phyloP scores from a whole-genome alignment of 2,888 invertebrate species.

The Ceriagrion tenellum region DNA sequence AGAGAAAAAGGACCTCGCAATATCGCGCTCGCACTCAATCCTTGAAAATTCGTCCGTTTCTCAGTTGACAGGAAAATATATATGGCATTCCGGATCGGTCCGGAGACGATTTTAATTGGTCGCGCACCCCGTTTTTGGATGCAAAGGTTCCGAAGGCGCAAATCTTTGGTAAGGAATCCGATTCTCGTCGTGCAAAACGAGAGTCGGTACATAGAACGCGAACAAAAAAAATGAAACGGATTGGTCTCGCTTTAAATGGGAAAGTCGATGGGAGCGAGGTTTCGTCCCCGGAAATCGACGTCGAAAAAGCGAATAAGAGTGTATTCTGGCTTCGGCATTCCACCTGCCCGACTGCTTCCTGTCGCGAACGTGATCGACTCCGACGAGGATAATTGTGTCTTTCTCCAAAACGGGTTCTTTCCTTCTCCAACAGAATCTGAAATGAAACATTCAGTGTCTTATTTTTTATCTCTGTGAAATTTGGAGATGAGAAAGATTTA shows the following conservation, averaged over 20 bases:
- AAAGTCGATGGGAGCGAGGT: not conserved
- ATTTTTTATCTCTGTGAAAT: too few species aligned
- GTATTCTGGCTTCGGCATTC: not conserved
- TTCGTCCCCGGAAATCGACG: not conserved
- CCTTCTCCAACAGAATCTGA: not conserved
- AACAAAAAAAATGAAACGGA: not conserved
- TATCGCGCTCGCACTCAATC: not conserved
- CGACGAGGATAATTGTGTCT: not conserved
- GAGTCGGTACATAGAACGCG: not conserved
- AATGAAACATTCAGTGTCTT: too few species aligned
- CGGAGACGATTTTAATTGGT: not conserved
- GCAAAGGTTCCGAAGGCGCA: not conserved
- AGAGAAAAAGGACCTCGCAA: not conserved
- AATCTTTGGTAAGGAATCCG: not conserved
- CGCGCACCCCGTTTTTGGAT: not conserved
- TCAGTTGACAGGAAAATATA: not conserved
- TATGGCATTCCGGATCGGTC: not conserved
- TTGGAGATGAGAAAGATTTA: too few species aligned
- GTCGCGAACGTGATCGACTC: not conserved
- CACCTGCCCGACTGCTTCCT: not conserved
- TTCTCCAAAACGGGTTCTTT: not conserved
- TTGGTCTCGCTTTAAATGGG: not conserved
- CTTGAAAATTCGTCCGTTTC: not conserved
- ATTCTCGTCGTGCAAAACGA: not conserved
- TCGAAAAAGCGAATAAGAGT: not conserved